Base-by-base conservation (phyloP, 2,797 vertebrate genomes). In the Hoplostethus atlanticus region DNA sequence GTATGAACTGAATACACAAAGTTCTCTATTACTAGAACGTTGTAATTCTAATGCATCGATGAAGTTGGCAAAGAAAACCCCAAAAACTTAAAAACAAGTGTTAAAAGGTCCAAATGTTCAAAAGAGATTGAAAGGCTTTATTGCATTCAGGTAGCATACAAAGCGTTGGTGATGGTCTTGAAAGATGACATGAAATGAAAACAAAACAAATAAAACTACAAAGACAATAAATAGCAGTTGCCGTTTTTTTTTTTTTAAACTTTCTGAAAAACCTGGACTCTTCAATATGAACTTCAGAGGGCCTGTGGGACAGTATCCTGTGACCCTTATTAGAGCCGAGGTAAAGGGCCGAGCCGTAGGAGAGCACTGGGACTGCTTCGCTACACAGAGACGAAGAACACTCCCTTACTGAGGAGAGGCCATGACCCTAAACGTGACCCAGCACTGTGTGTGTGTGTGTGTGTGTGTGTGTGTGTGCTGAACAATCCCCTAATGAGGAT, bases 81-180 rank as follows among this genome's bases (percentile, higher is more conserved):
- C 7, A 15, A 9, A 21, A 21, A 21, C 21, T 21, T 51, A n/a
- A 58, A 52, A 30, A 21, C 21, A 36, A 15, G 38, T 5, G 10
- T 3, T 3, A 44, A 69, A n/a, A 48, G 59, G 9, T 53, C 16
- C 44, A 28, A 53, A 64, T 60, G 61, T 77, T 50, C 67, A 73
- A 85, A 79, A 60, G 51, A 63, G 40, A 63, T 83, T 80, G 63
- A 6, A 77, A 88, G 87, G 83, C 83, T 92, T 92, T 94, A 92
- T 92, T 84, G 79, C 81, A 90, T 90, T 83, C 60, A 74, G 71
- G 84, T 83, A 84, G 77, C 84, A 84, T 92, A 93, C 87, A 93
- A 68, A 82, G 76, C 44, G 17, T 84, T 76, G 80, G 76, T 85
- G 81, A 87, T 73, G 77, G 73, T 84, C 67, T 81, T 79, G 70